Percentiles rank a stretch among this genome's conserved stretches.
These are phyloP conservation scores for Anoplius nigerrimus DNA, from an alignment of 2,888 invertebrate genomes.

Conservation along the genomic window DNA sequence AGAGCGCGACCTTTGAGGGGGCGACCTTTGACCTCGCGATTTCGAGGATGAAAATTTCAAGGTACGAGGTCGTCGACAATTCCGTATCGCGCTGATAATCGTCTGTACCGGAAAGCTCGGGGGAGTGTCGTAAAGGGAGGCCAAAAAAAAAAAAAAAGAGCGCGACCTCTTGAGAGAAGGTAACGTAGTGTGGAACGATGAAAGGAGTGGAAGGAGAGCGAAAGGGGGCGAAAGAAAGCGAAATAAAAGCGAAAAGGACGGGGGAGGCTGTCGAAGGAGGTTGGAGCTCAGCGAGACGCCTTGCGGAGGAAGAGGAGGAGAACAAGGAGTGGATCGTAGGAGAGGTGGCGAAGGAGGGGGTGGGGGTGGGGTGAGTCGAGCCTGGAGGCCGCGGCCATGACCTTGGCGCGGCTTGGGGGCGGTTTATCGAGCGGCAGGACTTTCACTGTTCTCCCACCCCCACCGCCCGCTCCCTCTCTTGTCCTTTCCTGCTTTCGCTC, in stretches of 20 bases:
- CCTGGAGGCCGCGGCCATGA: constrained; percentile 69
- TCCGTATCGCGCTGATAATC: constrained; percentile 66
- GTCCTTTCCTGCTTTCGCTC: constrained; percentile 12
- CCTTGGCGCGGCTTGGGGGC: constrained; percentile 61
- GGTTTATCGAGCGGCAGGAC: constrained; percentile 73
- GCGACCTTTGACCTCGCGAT: constrained; percentile 50
- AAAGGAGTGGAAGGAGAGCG: neutral
- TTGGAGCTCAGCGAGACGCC: too few relatives aligned
- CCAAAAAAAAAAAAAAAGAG: neutral
- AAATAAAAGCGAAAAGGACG: neutral
- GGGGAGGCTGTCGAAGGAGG: constrained; percentile 11
- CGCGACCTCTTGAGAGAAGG: too few relatives aligned
- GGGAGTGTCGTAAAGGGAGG: too few relatives aligned
- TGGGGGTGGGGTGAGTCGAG: constrained; percentile 17
- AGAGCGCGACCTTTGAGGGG: neutral
- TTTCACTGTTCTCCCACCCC: constrained; percentile 62
- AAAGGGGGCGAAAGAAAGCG: neutral
- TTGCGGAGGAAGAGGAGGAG: constrained; percentile 36
- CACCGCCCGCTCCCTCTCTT: too few relatives aligned
- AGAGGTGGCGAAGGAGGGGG: constrained; percentile 37
- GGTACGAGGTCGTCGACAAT: constrained; percentile 39
- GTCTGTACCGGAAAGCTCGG: constrained; percentile 53
- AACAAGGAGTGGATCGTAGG: constrained; percentile 13
- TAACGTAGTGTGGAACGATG: too few relatives aligned
- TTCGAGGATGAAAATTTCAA: constrained; percentile 26